Evolutionary conservation across 2,888 invertebrate species (phyloP).

Genomic region (Osmoderma eremita): DNA sequence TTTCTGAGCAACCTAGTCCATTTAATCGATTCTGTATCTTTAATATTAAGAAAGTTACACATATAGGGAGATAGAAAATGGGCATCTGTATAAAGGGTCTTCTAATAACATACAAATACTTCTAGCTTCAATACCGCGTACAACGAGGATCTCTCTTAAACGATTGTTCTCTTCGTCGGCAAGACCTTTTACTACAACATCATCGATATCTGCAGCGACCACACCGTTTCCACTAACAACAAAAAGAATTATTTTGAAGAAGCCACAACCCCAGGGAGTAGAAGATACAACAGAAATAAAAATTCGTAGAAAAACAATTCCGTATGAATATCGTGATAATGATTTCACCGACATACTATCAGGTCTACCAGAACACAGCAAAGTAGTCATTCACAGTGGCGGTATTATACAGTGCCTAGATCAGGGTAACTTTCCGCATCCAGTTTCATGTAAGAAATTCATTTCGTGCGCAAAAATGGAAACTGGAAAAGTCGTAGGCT

Average conservation of each 20-base stretch:
- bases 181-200: slow-evolving; percentile 30
- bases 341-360: slow-evolving; percentile 68
- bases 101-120: no score
- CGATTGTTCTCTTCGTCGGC: slow-evolving; percentile 56
- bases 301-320: slow-evolving; percentile 24
- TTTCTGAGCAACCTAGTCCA: no score
- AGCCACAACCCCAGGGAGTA: slow-evolving; percentile 16
- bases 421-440: slow-evolving; percentile 92
- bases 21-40: no score
- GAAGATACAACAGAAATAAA: slow-evolving; percentile 28
- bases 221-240: slow-evolving; percentile 30
- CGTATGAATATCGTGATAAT: slow-evolving; percentile 72
- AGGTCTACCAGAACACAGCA: slow-evolving; percentile 67
- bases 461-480: slow-evolving; percentile 89
- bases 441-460: slow-evolving; percentile 89
- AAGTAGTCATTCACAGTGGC: slow-evolving; percentile 72
- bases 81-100: no score
- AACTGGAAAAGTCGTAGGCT: slow-evolving; percentile 79
- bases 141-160: slow-evolving; percentile 60
- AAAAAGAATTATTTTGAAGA: slow-evolving; percentile 29
- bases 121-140: slow-evolving; percentile 25
- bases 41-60: no score
- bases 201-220: slow-evolving; percentile 51
- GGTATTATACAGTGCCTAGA: slow-evolving; percentile 86
- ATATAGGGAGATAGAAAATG: no score